Conservation (phyloP, 2,888 invertebrate genomes). For the Philereme transversata region DNA sequence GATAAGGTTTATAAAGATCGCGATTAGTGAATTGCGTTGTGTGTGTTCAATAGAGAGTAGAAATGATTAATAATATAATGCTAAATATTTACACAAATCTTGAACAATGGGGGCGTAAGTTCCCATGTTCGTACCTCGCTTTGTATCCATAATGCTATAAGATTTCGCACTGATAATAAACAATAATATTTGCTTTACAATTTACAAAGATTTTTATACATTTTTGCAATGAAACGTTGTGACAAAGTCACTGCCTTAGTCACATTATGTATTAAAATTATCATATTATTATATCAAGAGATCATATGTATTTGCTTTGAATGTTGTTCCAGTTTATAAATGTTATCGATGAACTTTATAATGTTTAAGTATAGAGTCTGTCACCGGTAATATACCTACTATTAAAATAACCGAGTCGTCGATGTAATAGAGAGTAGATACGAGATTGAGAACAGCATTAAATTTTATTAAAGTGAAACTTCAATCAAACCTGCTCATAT, state of each 20-base stretch:
- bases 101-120: constrained; percentile 7
- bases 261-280: not conserved
- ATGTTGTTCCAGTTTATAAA: constrained; percentile 3
- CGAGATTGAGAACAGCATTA: no score
- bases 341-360: constrained; percentile 4
- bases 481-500: no score
- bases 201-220: constrained; percentile 10
- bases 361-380: not conserved
- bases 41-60: constrained; percentile 37
- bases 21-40: constrained; percentile 24
- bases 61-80: no score
- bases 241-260: constrained; percentile 19
- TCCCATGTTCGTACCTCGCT: constrained; percentile 34
- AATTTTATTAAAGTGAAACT: no score
- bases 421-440: no score
- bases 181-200: constrained; percentile 5
- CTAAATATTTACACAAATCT: not conserved
- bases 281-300: no score
- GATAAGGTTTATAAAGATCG: not conserved
- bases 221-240: constrained; percentile 21
- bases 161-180: constrained; percentile 17
- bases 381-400: no score
- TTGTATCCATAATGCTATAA: constrained; percentile 28
- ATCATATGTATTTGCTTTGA: not conserved
- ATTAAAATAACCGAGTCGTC: no score